Conservation (phyloP, 2,888 invertebrate species). For the Ganaspis brasiliensis region DNA sequence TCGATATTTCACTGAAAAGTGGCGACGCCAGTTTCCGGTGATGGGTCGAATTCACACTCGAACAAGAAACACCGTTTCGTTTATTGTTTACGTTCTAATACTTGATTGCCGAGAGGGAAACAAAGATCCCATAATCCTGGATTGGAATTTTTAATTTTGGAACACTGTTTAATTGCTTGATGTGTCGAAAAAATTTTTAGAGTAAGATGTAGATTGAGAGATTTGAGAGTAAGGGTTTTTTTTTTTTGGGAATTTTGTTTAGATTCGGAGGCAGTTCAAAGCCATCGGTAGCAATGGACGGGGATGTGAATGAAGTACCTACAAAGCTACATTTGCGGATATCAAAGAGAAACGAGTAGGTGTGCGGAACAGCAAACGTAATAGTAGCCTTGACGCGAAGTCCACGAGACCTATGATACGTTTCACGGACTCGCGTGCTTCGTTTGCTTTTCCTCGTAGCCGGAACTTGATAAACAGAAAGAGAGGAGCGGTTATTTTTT, state of each 20-base stretch:
- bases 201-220: too few species aligned
- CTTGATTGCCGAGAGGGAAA: too few species aligned
- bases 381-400: constrained; percentile 79
- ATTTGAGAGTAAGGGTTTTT: too few species aligned
- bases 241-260: background rate
- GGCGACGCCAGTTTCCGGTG: constrained; percentile 46
- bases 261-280: background rate
- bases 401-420: constrained; percentile 76
- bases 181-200: too few species aligned
- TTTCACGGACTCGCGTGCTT: constrained; percentile 67
- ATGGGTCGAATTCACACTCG: constrained; percentile 42
- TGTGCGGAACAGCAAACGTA: constrained; percentile 74
- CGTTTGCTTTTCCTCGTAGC: constrained; percentile 39
- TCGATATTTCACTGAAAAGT: constrained; percentile 56
- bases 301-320: constrained; percentile 71
- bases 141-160: too few species aligned
- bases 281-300: constrained; percentile 29
- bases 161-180: too few species aligned
- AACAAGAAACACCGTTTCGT: constrained; percentile 60
- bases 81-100: background rate
- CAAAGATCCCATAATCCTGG: too few species aligned
- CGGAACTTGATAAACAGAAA: constrained; percentile 40
- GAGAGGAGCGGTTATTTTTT: too few species aligned
- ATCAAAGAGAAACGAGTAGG: constrained; percentile 75
- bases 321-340: constrained; percentile 74